Conservation (phyloP, 2,888 invertebrate genomes). For the Seira sanloemensis region DNA sequence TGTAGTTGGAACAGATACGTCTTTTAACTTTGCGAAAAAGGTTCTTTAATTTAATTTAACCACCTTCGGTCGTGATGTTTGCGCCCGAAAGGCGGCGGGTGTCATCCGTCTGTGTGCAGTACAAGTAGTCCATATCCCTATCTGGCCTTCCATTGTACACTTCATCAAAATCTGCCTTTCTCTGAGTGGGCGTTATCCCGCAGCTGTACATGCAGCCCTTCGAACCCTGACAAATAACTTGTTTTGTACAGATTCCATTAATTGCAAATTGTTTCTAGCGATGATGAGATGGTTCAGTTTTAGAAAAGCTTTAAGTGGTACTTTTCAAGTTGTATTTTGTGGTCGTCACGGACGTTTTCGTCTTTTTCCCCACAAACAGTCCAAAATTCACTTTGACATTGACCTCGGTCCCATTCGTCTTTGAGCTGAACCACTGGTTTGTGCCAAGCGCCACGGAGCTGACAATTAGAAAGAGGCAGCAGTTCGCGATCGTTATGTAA, state of each 20-base stretch:
- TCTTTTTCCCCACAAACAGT: constrained; percentile 63
- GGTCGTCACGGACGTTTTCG: constrained; percentile 1
- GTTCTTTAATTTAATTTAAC: no score
- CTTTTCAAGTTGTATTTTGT: constrained; percentile 26
- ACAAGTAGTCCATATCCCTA: no score
- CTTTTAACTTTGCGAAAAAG: no score
- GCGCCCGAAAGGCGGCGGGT: no score
- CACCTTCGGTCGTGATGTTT: no score
- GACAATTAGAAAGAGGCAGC: constrained; percentile 55
- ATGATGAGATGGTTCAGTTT: no score
- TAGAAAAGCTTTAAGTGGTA: constrained; percentile 16
- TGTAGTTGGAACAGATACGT: no score
- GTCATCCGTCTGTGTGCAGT: no score
- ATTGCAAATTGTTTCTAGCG: constrained; percentile 2
- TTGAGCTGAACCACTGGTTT: constrained; percentile 58
- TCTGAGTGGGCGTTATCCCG: constrained; percentile 21
- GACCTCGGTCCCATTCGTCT: neutral
- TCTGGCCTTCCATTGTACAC: no score
- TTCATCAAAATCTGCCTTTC: constrained; percentile 64
- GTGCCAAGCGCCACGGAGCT: constrained; percentile 63
- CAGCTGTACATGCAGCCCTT: constrained; percentile 71
- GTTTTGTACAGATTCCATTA: constrained; percentile 5
- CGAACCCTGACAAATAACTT: constrained; percentile 62
- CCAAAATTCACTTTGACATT: constrained; percentile 55
- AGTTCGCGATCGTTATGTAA: constrained; percentile 65